These are phyloP conservation scores for Hyles euphorbiae DNA, from an alignment of 1,140 invertebrate species.

Conservation along the genomic window DNA sequence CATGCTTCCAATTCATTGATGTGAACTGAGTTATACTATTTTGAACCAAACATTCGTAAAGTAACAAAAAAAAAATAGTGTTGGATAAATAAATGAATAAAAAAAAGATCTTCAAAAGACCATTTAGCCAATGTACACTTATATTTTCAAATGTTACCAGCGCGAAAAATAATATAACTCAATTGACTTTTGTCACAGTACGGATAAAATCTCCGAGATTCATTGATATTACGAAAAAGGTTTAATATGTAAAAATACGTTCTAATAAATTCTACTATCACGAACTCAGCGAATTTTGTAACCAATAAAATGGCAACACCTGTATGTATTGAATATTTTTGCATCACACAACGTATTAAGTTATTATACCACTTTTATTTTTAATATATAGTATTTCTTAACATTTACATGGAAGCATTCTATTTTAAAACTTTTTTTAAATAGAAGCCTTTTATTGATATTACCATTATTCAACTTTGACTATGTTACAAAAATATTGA, in stretches of 20 bases:
- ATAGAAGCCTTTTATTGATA: too few species aligned
- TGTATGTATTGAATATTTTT: background rate
- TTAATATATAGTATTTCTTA: too few species aligned
- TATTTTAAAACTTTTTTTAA: too few species aligned
- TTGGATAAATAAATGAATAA: too few species aligned
- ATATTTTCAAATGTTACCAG: too few species aligned
- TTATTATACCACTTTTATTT: too few species aligned
- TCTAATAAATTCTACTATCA: conserved; percentile 56
- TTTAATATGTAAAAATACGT: conserved; percentile 19
- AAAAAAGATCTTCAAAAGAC: background rate
- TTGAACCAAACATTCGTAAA: conserved; percentile 6
- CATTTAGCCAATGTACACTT: conserved; percentile 15
- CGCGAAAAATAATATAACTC: too few species aligned
- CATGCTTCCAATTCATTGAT: too few species aligned
- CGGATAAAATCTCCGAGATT: conserved; percentile 4
- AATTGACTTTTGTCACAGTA: background rate
- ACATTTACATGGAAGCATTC: too few species aligned
- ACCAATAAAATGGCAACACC: conserved; percentile 66
- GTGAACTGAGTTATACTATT: conserved; percentile 4
- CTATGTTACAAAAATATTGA: background rate
- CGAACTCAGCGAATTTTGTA: conserved; percentile 38
- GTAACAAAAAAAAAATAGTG: conserved; percentile 28
- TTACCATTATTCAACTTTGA: too few species aligned
- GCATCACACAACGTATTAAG: too few species aligned
- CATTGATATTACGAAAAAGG: conserved; percentile 6